Evolutionary conservation across 2,888 invertebrate genomes (phyloP).

Genomic region (Melanargia galathea): DNA sequence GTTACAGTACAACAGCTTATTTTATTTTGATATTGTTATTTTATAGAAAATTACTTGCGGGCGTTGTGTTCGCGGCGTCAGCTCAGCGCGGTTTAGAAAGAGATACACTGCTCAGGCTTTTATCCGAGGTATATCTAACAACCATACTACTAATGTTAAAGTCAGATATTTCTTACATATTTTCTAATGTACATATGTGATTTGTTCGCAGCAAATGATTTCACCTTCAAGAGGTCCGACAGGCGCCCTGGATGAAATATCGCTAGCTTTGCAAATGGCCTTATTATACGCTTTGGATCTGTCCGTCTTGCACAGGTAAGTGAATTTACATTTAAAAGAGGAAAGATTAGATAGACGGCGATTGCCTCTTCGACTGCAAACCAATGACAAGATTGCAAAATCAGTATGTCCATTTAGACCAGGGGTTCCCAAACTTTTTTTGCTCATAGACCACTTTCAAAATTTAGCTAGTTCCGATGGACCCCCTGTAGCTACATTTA

Average conservation of each 20-base stretch:
- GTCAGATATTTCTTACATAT: neutral
- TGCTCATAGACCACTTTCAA: too few species aligned
- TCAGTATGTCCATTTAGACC: too few species aligned
- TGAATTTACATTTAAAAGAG: neutral
- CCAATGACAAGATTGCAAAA: too few species aligned
- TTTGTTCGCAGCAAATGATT: conserved; percentile 60
- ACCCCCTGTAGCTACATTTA: too few species aligned
- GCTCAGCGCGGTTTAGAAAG: conserved; percentile 84
- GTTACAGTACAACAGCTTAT: too few species aligned
- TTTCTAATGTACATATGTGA: conserved; percentile 10
- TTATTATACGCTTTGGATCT: conserved; percentile 92
- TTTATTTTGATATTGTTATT: neutral
- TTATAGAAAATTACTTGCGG: conserved; percentile 68
- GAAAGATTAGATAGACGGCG: too few species aligned
- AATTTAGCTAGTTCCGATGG: too few species aligned
- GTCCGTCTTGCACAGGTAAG: conserved; percentile 85
- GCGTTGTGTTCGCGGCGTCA: conserved; percentile 70
- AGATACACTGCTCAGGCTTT: conserved; percentile 84
- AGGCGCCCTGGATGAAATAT: conserved; percentile 90
- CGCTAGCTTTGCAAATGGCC: conserved; percentile 90
- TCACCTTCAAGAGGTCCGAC: conserved; percentile 76
- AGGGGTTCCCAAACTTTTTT: too few species aligned
- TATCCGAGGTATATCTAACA: conserved; percentile 69
- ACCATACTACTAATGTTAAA: too few species aligned
- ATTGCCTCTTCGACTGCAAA: too few species aligned